Evolutionary conservation across 2,797 vertebrate species (phyloP).

Genomic region (Intellagama lesueurii): DNA sequence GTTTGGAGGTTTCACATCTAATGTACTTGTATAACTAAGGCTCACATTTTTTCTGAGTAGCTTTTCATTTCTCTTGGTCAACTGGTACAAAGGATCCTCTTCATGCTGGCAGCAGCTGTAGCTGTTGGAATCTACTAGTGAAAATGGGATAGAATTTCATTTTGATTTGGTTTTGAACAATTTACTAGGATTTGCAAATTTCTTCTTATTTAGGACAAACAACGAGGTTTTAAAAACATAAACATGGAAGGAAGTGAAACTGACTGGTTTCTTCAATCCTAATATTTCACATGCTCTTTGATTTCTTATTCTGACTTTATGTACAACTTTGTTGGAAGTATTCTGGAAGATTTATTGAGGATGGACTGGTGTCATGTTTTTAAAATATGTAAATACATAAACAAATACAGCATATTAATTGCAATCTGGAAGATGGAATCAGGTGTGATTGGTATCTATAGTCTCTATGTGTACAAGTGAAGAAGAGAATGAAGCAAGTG

Average conservation of each 20-base stretch:
- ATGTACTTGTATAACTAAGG: too few species aligned
- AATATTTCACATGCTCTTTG: not conserved
- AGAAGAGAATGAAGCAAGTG: not conserved
- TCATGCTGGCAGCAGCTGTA: not conserved
- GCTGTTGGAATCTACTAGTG: not conserved
- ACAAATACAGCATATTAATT: not conserved
- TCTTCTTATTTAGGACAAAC: not conserved
- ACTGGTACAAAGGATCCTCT: not conserved
- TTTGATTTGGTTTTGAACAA: not conserved
- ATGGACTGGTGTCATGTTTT: not conserved
- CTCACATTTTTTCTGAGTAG: not conserved
- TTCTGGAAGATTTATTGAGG: not conserved
- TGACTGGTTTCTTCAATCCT: not conserved
- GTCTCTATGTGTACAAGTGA: too few species aligned
- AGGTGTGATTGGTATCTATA: slow-evolving; percentile 21
- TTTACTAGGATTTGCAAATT: not conserved
- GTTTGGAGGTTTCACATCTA: too few species aligned
- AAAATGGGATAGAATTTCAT: not conserved
- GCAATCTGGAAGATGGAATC: not conserved
- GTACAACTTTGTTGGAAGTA: too few species aligned
- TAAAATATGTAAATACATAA: slow-evolving; percentile 3
- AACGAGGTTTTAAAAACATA: not conserved
- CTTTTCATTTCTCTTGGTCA: too few species aligned
- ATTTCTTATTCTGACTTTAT: too few species aligned
- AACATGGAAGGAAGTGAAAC: not conserved